Conservation (phyloP, 1,140 invertebrate species). For the Trichonephila clavipes region DNA sequence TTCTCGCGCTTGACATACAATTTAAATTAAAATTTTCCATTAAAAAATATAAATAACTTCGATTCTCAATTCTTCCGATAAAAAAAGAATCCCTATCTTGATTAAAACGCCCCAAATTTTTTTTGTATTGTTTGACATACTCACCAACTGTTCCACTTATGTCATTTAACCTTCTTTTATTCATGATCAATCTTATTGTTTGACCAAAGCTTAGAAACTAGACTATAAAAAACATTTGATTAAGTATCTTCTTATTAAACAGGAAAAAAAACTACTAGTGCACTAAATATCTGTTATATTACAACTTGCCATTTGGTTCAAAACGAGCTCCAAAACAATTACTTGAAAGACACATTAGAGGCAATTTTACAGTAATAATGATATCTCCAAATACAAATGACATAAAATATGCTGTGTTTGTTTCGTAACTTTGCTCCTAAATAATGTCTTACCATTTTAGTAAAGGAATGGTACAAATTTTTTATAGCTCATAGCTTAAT, state of each 20-base stretch:
- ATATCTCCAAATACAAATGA: constrained; percentile 39
- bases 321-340: background rate
- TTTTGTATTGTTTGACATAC: too few relatives aligned
- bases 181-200: too few relatives aligned
- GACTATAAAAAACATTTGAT: too few relatives aligned
- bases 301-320: background rate
- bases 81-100: too few relatives aligned
- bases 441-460: constrained; percentile 21
- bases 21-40: too few relatives aligned
- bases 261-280: background rate
- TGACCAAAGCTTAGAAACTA: too few relatives aligned
- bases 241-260: background rate
- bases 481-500: constrained; percentile 15
- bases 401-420: constrained; percentile 5
- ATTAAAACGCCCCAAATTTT: too few relatives aligned
- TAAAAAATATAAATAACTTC: too few relatives aligned
- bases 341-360: constrained; percentile 21
- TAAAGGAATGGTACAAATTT: background rate
- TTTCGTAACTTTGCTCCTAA: constrained; percentile 4
- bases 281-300: constrained; percentile 14
- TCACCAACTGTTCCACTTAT: too few relatives aligned
- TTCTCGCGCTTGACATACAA: too few relatives aligned
- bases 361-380: constrained; percentile 47
- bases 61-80: too few relatives aligned
- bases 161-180: too few relatives aligned